Evolutionary conservation across 92 coral and sea anemone genomes (phyloP).

Genomic region (Porites lobata): DNA sequence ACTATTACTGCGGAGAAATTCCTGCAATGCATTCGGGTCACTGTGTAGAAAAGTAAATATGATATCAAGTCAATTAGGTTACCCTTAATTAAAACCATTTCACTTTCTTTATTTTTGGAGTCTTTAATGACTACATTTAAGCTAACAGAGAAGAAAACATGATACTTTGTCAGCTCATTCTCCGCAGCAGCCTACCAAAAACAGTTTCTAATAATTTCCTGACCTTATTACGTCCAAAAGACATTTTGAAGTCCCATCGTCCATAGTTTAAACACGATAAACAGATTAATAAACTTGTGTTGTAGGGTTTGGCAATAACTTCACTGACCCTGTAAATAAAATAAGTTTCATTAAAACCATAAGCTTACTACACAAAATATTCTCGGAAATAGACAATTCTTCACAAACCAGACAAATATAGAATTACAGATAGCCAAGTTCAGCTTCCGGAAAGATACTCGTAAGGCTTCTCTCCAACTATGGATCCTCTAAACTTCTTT

Average conservation of each 20-base stretch:
- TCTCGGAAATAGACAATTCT: conserved; percentile 18
- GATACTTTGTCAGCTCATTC: no score
- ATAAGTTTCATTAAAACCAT: neutral
- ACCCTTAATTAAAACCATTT: no score
- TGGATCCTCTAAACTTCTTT: conserved; percentile 17
- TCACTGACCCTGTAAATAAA: conserved; percentile 24
- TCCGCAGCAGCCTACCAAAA: neutral
- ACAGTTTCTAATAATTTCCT: conserved; percentile 12
- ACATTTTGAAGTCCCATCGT: conserved; percentile 91
- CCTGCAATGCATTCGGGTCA: conserved; percentile 96
- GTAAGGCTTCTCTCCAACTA: conserved; percentile 53
- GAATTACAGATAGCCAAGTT: conserved; percentile 7
- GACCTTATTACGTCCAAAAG: conserved; percentile 97
- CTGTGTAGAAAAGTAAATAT: conserved; percentile 42
- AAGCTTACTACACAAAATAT: neutral
- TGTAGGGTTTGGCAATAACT: conserved; percentile 3
- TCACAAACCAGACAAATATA: conserved; percentile 28
- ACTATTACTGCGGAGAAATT: conserved; percentile 88
- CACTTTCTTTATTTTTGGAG: neutral
- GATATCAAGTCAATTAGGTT: neutral
- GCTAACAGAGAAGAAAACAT: no score
- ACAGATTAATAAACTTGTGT: conserved; percentile 4
- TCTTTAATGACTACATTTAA: neutral
- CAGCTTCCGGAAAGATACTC: conserved; percentile 42
- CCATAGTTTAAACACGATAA: conserved; percentile 71